Base-by-base conservation (phyloP, 37 sponge, comb jelly and placozoan genomes). In the Haliclona indistincta region DNA sequence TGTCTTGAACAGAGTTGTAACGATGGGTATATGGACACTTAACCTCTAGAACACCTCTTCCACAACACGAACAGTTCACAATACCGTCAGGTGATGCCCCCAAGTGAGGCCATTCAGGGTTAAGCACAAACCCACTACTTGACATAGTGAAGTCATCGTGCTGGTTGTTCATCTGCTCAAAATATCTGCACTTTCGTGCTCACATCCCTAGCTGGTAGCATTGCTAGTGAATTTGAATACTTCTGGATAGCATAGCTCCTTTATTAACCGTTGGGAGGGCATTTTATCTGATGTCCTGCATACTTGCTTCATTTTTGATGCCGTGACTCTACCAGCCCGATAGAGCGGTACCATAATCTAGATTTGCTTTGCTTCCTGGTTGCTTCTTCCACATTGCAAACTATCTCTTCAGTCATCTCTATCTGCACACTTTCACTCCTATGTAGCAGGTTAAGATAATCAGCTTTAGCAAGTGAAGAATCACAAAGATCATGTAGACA, bases 41-140 rank as follows among this genome's bases (percentile, higher is more conserved):
- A 47, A 47, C 15, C 15, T 47, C 51, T 47, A 47, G 15, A 17
- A 47, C 51, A 10, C 51, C 51, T 47, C 51, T 47, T 47, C 51
- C 51, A 17, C 51, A 47, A 47, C 51, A 47, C 15, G 51, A 17
- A 47, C 51, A 47, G 51, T 15, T 47, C 10, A 47, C 51, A 47
- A 47, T 47, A 17, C 51, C 51, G 15, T 47, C 51, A 17, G 51
- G 51, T 0, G 69, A 60, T 30, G 88, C 82, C 23, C 76, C 82
- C 2, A 86, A 25, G 56, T 55, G 43, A 37, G 88, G 88, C 63
- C 52, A 75, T 4, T 55, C 28, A 6, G 83, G 76, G 52, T 79
- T 79, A 0, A 71, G 10, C 13, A 47, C 51, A 15, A 47, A 47
- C 10, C 51, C 51, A 47, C 51, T 47, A 47, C 15, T 47, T 47